Evolutionary conservation across 92 coral and sea anemone species (phyloP).

Genomic region (Parazoanthus swiftii): DNA sequence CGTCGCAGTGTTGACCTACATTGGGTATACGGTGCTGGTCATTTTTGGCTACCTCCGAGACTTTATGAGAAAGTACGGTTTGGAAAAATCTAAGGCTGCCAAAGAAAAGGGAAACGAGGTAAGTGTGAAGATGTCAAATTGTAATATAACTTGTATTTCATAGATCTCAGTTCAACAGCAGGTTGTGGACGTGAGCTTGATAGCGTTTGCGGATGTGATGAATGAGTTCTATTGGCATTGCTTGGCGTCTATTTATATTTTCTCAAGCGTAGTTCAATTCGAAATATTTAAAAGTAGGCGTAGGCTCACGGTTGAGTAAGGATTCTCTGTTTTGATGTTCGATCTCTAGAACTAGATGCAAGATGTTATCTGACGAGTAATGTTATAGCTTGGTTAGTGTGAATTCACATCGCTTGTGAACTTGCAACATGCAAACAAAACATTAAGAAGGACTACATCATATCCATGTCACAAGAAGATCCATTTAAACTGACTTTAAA

Average conservation of each 20-base stretch:
- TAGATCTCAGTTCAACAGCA: background rate
- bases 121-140: conserved; percentile 15
- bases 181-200: background rate
- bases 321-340: background rate
- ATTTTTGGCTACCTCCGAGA: conserved; percentile 92
- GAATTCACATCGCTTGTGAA: background rate
- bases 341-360: background rate
- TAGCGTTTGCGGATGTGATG: background rate
- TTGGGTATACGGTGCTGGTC: conserved; percentile 83
- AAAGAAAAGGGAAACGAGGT: conserved; percentile 85
- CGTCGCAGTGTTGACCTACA: conserved; percentile 88
- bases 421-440: background rate
- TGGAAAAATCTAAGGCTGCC: conserved; percentile 84
- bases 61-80: conserved; percentile 87
- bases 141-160: background rate
- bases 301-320: background rate
- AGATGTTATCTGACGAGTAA: background rate
- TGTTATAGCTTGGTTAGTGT: background rate
- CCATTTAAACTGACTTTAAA: background rate
- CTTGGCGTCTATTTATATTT: background rate
- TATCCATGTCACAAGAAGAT: background rate
- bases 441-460: too few species aligned
- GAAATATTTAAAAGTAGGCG: background rate
- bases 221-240: too few species aligned
- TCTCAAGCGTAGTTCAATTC: conserved; percentile 12